Evolutionary conservation across 2,888 invertebrate genomes (phyloP).

Genomic region (Adelognathus sp.): DNA sequence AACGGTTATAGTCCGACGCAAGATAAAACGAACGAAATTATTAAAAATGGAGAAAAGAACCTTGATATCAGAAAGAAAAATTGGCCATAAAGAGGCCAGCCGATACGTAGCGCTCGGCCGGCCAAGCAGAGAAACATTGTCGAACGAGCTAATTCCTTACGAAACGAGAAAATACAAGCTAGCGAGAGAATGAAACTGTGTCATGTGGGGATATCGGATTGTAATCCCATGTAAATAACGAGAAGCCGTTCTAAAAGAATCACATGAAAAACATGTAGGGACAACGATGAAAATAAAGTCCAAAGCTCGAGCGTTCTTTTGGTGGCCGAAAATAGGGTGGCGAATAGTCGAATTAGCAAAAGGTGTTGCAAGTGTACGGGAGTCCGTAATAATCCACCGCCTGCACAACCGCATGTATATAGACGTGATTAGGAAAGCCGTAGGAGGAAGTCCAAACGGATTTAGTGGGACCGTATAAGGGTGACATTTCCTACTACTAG

Average conservation of each 20-base stretch:
- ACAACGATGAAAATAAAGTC: slow-evolving; percentile 52
- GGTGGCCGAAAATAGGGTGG: slow-evolving; percentile 59
- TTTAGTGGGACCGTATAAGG: slow-evolving; percentile 39
- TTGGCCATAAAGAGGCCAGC: background rate
- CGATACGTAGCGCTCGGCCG: slow-evolving; percentile 25
- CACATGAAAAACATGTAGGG: slow-evolving; percentile 51
- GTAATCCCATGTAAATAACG: slow-evolving; percentile 33
- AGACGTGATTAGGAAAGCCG: slow-evolving; percentile 60
- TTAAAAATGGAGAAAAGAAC: too few relatives aligned
- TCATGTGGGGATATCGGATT: slow-evolving; percentile 54
- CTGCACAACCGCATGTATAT: slow-evolving; percentile 42
- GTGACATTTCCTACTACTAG: slow-evolving; percentile 60
- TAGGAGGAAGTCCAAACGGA: slow-evolving; percentile 67
- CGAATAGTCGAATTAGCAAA: slow-evolving; percentile 39
- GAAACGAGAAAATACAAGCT: slow-evolving; percentile 33
- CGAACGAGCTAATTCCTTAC: background rate
- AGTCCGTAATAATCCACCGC: slow-evolving; percentile 31
- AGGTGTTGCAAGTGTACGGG: slow-evolving; percentile 46
- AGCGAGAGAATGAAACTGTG: slow-evolving; percentile 36
- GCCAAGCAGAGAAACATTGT: slow-evolving; percentile 36
- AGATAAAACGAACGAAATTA: background rate
- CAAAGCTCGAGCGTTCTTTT: slow-evolving; percentile 56
- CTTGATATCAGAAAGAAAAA: slow-evolving; percentile 18
- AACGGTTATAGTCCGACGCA: background rate
- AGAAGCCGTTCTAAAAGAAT: slow-evolving; percentile 24